Percentiles rank a stretch among this genome's conserved stretches.
Conservation (phyloP, 2,888 invertebrate species). For the Campoletis raptor region DNA sequence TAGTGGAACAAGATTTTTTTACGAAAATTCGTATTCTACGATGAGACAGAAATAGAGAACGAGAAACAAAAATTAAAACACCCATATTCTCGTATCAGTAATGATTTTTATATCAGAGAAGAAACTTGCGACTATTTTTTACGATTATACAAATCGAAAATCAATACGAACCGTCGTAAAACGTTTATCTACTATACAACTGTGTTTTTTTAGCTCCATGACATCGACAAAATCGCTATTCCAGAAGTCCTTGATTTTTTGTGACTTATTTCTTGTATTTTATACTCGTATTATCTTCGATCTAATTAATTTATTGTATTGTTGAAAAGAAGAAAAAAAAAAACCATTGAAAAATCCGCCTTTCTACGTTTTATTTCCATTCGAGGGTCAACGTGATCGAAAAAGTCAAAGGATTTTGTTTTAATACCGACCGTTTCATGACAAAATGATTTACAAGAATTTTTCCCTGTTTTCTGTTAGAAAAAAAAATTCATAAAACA, state of each 20-base stretch:
- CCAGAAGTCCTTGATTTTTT: constrained; percentile 44
- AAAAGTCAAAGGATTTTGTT: background rate
- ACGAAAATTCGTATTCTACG: background rate
- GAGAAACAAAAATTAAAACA: background rate
- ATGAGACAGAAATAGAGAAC: background rate
- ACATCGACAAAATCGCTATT: constrained; percentile 12
- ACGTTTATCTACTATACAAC: constrained; percentile 20
- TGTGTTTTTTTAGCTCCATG: constrained; percentile 18
- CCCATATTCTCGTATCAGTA: background rate
- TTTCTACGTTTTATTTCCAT: background rate
- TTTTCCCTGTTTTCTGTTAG: background rate
- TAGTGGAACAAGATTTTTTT: constrained; percentile 25
- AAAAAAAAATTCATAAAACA: background rate
- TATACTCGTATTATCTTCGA: background rate
- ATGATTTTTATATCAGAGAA: background rate
- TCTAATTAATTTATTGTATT: constrained; percentile 6
- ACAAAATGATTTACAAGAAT: background rate
- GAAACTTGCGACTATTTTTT: constrained; percentile 17
- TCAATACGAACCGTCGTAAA: constrained; percentile 45
- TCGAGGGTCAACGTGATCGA: background rate
- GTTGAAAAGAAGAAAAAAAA: background rate
- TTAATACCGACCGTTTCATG: background rate
- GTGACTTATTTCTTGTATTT: constrained; percentile 8
- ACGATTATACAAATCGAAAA: constrained; percentile 22
- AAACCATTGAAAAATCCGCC: background rate